These are phyloP conservation scores for Melolontha melolontha DNA, from an alignment of 2,888 invertebrate species.

Conservation along the genomic window DNA sequence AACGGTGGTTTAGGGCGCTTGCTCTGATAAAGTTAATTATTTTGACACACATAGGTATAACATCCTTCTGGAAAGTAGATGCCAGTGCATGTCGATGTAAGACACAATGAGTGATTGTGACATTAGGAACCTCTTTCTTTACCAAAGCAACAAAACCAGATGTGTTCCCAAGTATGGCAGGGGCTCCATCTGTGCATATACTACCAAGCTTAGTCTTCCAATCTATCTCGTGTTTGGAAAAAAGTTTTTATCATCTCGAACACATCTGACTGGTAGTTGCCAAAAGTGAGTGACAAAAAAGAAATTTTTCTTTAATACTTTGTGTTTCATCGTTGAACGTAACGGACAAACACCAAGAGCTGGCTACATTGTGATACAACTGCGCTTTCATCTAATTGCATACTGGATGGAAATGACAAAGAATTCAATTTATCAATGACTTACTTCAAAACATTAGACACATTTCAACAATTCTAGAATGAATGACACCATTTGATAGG, in stretches of 20 bases:
- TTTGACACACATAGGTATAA: constrained; percentile 46
- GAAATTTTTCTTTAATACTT: constrained; percentile 7
- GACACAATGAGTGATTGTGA: constrained; percentile 48
- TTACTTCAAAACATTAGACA: constrained; percentile 33
- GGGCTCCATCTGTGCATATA: constrained; percentile 49
- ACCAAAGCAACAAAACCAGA: constrained; percentile 47
- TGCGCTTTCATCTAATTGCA: constrained; percentile 24
- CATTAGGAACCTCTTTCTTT: constrained; percentile 47
- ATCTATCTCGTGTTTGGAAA: constrained; percentile 31
- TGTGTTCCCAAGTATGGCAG: constrained; percentile 48
- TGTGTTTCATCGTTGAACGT: constrained; percentile 8
- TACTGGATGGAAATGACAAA: constrained; percentile 16
- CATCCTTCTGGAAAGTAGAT: constrained; percentile 45
- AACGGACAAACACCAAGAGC: constrained; percentile 24
- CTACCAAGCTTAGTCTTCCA: constrained; percentile 14
- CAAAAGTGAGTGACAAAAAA: constrained; percentile 19
- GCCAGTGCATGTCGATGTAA: constrained; percentile 48
- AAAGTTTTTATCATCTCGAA: constrained; percentile 23
- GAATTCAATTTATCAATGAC: constrained; percentile 2
- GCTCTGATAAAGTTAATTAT: constrained; percentile 49
- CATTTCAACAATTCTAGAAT: too few relatives aligned
- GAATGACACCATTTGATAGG: constrained; percentile 34
- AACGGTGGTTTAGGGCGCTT: constrained; percentile 48
- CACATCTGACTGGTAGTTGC: constrained; percentile 25
- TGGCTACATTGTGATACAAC: constrained; percentile 25